Percentiles rank a stretch among this genome's conserved stretches.
Evolutionary conservation across 2,797 vertebrate species (phyloP).

Genomic region (Agapornis canus): DNA sequence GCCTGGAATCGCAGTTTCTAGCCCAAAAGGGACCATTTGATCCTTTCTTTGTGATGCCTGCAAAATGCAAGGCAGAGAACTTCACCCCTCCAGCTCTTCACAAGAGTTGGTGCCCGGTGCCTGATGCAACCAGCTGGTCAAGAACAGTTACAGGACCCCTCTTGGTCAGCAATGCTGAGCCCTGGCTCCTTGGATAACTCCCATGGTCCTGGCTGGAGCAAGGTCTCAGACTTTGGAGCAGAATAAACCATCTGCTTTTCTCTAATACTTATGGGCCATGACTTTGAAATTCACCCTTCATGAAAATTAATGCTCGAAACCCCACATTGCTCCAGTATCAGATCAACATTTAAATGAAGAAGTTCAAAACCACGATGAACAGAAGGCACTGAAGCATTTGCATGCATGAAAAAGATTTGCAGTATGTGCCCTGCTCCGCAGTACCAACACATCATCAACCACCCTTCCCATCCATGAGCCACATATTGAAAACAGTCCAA

Average conservation of each 20-base stretch:
- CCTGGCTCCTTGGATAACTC: not conserved
- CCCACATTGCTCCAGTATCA: not conserved
- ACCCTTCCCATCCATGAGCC: not conserved
- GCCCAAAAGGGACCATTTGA: not conserved
- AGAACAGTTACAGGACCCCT: not conserved
- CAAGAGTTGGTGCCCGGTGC: fast-evolving
- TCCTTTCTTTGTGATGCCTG: not conserved
- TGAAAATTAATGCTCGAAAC: not conserved
- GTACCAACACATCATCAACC: too few relatives aligned
- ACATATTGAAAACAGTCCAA: not conserved
- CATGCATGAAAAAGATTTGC: too few relatives aligned
- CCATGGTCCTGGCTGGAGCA: not conserved
- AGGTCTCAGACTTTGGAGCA: not conserved
- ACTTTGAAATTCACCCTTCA: not conserved
- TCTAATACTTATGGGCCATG: too few relatives aligned
- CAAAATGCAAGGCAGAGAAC: not conserved
- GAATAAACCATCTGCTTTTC: not conserved
- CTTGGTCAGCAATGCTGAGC: not conserved
- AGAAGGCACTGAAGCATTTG: not conserved
- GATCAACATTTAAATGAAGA: not conserved
- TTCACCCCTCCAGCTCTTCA: not conserved
- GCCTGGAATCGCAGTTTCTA: not conserved
- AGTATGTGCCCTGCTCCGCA: not conserved
- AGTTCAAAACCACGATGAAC: not conserved
- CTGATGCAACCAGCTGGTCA: not conserved